These are phyloP conservation scores for Allygus modestus DNA, from an alignment of 2,888 invertebrate species.

Conservation along the genomic window DNA sequence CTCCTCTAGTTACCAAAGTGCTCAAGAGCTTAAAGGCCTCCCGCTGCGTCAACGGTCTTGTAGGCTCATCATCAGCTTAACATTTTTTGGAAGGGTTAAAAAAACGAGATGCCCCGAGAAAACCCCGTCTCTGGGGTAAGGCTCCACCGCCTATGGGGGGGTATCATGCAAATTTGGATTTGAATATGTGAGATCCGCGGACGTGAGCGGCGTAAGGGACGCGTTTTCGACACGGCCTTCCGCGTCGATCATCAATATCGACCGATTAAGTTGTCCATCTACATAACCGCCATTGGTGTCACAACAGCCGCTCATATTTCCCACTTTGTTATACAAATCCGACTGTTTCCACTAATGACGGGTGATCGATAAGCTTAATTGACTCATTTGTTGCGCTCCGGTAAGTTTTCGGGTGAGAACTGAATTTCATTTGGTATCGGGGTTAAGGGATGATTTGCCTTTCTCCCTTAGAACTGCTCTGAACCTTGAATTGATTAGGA, in stretches of 20 bases:
- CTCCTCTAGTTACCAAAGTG: not conserved
- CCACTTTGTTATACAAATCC: slow-evolving; percentile 50
- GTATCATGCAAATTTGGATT: slow-evolving; percentile 58
- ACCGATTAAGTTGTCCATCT: slow-evolving; percentile 59
- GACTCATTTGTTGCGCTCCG: slow-evolving; percentile 51
- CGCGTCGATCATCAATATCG: slow-evolving; percentile 56
- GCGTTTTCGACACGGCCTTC: slow-evolving; percentile 42
- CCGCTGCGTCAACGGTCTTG: not conserved
- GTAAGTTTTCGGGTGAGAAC: slow-evolving; percentile 33
- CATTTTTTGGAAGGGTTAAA: slow-evolving; percentile 61
- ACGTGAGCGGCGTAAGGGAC: slow-evolving; percentile 60
- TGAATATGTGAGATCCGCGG: slow-evolving; percentile 46
- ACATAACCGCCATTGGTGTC: slow-evolving; percentile 22
- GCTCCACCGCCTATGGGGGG: slow-evolving; percentile 38
- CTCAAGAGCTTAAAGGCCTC: slow-evolving; percentile 8
- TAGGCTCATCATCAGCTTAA: slow-evolving; percentile 61
- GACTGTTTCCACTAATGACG: slow-evolving; percentile 2
- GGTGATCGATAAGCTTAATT: slow-evolving; percentile 45
- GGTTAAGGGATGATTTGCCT: not conserved
- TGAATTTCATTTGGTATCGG: slow-evolving; percentile 42
- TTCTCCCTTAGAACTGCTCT: not conserved
- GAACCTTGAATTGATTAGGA: not conserved
- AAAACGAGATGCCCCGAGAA: slow-evolving; percentile 50
- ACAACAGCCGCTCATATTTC: slow-evolving; percentile 16
- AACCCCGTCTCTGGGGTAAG: slow-evolving; percentile 33